These are phyloP conservation scores for Poecilobothrus nobilitatus DNA, from an alignment of 2,888 invertebrate species.

Conservation along the genomic window DNA sequence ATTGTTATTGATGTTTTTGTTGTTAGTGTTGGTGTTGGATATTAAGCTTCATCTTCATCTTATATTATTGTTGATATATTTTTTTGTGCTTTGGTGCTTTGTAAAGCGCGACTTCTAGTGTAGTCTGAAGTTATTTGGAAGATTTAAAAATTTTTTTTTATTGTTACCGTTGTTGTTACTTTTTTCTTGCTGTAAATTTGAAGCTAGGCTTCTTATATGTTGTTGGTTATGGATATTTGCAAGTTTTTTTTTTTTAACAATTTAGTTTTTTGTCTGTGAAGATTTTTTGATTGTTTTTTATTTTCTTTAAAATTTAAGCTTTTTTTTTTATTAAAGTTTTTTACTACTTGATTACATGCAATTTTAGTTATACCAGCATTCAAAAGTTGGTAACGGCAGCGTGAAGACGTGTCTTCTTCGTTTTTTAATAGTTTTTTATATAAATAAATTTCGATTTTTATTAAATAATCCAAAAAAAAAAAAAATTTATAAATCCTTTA, in stretches of 20 bases:
- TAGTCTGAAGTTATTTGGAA: background rate
- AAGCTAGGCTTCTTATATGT: constrained; percentile 11
- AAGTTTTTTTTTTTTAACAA: background rate
- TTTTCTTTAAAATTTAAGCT: background rate
- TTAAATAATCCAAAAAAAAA: no score
- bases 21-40: background rate
- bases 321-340: background rate
- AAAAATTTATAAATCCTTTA: no score
- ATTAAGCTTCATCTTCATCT: background rate
- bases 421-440: background rate
- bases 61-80: background rate
- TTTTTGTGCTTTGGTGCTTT: background rate
- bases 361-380: constrained; percentile 31
- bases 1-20: background rate
- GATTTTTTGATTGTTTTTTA: background rate
- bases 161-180: background rate
- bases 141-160: background rate
- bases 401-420: constrained; percentile 40
- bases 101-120: background rate
- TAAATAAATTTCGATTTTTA: no score
- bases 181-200: constrained; percentile 20
- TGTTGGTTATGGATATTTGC: background rate
- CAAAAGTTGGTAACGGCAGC: constrained; percentile 44
- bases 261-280: background rate
- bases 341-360: constrained; percentile 11